Percentiles rank a stretch among this genome's conserved stretches.
phyloP scores from a whole-genome alignment of 2,113 vertebrate species.

The Eolophus roseicapilla region DNA sequence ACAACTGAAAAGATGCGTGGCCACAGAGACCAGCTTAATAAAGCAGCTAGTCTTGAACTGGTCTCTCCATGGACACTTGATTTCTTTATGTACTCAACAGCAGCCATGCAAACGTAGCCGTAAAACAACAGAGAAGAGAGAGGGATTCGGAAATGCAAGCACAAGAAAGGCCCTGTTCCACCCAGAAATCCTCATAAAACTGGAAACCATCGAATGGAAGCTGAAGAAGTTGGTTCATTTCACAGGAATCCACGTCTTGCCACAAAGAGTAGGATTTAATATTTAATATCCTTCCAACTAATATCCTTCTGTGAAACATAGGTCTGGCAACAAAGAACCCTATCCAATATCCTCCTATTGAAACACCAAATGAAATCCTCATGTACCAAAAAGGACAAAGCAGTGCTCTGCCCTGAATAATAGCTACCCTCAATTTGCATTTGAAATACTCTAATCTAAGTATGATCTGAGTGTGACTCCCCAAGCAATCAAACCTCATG shows the following conservation, averaged over 20 bases:
- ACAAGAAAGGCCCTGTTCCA: not conserved
- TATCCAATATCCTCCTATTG: not conserved
- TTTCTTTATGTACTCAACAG: not conserved
- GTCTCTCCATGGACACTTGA: not conserved
- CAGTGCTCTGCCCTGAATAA: not conserved
- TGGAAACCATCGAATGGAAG: not conserved
- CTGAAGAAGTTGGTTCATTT: not conserved
- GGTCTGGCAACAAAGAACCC: not conserved
- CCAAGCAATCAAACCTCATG: not conserved
- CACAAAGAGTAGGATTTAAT: not conserved
- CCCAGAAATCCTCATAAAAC: not conserved
- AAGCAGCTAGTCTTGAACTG: not conserved
- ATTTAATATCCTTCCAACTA: not conserved
- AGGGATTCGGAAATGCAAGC: not conserved
- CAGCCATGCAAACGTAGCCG: not conserved
- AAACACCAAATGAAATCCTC: not conserved
- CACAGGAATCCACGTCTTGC: not conserved
- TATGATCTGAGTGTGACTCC: not conserved
- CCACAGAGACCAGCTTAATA: not conserved
- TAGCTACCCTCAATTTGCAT: not conserved
- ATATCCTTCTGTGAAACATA: not conserved
- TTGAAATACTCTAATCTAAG: not conserved
- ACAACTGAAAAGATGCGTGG: not conserved
- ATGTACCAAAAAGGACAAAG: not conserved
- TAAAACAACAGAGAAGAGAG: not conserved